Base-by-base conservation (phyloP, 2,113 vertebrate species). In the Cygnus atratus region DNA sequence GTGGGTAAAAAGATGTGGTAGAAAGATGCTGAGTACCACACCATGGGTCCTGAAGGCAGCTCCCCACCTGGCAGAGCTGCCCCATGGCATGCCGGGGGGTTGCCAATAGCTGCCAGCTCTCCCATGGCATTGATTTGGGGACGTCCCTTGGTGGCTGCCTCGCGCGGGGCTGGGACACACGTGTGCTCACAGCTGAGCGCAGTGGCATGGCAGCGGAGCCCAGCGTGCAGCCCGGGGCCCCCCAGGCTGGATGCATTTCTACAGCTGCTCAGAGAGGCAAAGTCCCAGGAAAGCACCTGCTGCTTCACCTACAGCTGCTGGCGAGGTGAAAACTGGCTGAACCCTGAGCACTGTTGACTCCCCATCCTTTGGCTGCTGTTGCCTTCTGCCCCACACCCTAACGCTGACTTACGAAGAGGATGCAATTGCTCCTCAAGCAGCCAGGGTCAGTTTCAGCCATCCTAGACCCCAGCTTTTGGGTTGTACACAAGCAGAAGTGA, bases 221-320 rank as follows among this genome's bases (percentile, higher is more conserved):
- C 59, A 39, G 72, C 39, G 55, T 77, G 61, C 35, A 33, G 80
- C 39, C 33, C 2, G 0, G 0, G 6, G 22, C 55, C 44, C 39
- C 1, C 13, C 48, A 63, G 72, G 8, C 79, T 86, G 59, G 79
- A 68, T 67, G 46, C 54, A 33, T 68, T 91, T 59, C 90, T 72
- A 91, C 80, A 88, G 86, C 91, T 96, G 76, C 76, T 93, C 54
- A 73, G 76, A 54, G 2, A 62, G 63, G 59, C 41, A 80, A 54
- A 94, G 91, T 58, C 92, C 67, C 72, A 70, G 35, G 63, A 92
- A 88, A 95, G 24, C 94, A 94, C 67, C 76, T 92, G 91, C 91
- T 92, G 61, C 87, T 95, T 92, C 92, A 97, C 81, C 87, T 94
- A 59, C 94, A 94, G 83, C 76, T 94, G 87, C 81, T 77, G 87